Evolutionary conservation across 2,888 invertebrate species (phyloP).

Genomic region (Sesia apiformis): DNA sequence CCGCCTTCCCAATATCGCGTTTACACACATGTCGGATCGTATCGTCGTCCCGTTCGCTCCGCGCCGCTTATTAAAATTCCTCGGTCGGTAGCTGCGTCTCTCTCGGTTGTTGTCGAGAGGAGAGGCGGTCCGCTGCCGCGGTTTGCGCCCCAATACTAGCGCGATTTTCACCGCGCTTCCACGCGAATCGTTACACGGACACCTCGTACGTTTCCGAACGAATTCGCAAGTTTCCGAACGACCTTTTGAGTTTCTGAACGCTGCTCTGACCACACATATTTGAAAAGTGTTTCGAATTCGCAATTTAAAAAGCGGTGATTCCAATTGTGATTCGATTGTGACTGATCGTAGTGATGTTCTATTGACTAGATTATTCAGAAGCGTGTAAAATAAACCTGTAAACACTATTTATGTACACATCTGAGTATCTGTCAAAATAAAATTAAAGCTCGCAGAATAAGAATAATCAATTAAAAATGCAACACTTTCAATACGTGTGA

Average conservation of each 20-base stretch:
- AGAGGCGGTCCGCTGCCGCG: slow-evolving; percentile 52
- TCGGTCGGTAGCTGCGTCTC: slow-evolving; percentile 66
- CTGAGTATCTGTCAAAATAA: too few species aligned
- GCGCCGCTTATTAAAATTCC: slow-evolving; percentile 73
- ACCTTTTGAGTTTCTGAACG: neutral
- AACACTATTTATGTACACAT: too few species aligned
- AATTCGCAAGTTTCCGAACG: slow-evolving; percentile 31
- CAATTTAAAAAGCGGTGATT: slow-evolving; percentile 15
- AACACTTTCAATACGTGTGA: too few species aligned
- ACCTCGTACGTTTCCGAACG: slow-evolving; percentile 35
- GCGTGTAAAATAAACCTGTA: too few species aligned
- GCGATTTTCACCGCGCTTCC: slow-evolving; percentile 68
- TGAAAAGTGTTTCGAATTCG: neutral
- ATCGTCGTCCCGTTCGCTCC: slow-evolving; percentile 62
- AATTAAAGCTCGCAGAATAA: too few species aligned
- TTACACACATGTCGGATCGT: slow-evolving; percentile 65
- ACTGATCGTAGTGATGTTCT: slow-evolving; percentile 17
- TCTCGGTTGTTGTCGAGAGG: slow-evolving; percentile 39
- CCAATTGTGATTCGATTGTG: slow-evolving; percentile 33
- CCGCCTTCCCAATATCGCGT: slow-evolving; percentile 69
- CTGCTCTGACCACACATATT: neutral
- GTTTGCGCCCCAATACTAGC: slow-evolving; percentile 62
- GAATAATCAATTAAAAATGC: too few species aligned
- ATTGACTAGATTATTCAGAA: slow-evolving; percentile 6
- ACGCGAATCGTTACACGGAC: slow-evolving; percentile 60